Conservation (phyloP, 2,888 invertebrate genomes). For the Odontothrips loti region DNA sequence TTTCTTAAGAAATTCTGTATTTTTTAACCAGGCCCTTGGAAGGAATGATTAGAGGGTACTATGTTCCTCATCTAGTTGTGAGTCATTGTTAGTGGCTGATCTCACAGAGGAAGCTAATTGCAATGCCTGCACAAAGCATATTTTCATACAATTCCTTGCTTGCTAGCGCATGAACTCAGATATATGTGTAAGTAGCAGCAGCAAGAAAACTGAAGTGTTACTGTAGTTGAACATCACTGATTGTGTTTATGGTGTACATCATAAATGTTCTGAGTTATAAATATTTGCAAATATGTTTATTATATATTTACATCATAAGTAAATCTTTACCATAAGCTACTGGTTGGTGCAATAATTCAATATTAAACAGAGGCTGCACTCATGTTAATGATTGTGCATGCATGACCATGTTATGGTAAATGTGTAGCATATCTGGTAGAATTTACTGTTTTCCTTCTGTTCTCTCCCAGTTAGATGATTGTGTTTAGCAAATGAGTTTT, state of each 20-base stretch:
- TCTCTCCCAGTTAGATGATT: neutral
- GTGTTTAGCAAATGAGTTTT: neutral
- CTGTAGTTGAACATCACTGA: neutral
- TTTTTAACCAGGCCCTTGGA: neutral
- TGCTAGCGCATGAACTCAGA: neutral
- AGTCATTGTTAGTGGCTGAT: conserved; percentile 9
- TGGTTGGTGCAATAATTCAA: neutral
- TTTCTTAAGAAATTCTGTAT: neutral
- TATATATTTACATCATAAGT: neutral
- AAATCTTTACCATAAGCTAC: neutral
- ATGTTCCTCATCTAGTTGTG: neutral
- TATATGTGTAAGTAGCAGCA: neutral
- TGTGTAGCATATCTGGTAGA: neutral
- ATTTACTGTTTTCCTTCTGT: neutral
- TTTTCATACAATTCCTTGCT: conserved; percentile 13
- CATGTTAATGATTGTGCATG: neutral
- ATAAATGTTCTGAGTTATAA: neutral
- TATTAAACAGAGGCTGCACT: neutral
- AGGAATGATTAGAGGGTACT: neutral
- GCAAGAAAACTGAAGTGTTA: neutral
- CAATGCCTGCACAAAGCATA: conserved; percentile 22
- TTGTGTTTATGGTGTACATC: neutral
- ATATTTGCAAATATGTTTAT: neutral
- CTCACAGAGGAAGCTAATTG: neutral
- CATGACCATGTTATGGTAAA: neutral